phyloP scores from a whole-genome alignment of 2,888 invertebrate genomes.

The Macrosoma leucophasiata region DNA sequence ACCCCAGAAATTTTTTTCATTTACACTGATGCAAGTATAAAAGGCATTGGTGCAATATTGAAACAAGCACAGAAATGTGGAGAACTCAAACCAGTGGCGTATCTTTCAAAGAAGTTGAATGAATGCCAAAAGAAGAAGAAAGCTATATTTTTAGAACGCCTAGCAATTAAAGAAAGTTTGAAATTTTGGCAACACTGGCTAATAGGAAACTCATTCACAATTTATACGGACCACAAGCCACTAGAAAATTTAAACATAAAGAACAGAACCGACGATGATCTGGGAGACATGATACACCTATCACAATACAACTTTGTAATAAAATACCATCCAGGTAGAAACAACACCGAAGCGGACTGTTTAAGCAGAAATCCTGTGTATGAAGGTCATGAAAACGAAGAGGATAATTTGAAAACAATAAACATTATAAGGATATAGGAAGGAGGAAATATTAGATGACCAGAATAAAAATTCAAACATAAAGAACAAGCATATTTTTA shows the following conservation, averaged over 20 bases:
- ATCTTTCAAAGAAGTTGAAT: slow-evolving; percentile 17
- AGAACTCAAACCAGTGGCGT: slow-evolving; percentile 11
- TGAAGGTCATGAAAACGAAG: slow-evolving; percentile 12
- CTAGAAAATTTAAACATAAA: slow-evolving; percentile 19
- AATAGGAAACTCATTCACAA: slow-evolving; percentile 15
- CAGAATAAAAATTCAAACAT: slow-evolving; percentile 14
- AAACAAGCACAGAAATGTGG: slow-evolving; percentile 10
- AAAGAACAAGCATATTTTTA: slow-evolving; percentile 2
- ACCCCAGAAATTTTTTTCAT: too few species aligned
- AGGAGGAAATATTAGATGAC: slow-evolving; percentile 11
- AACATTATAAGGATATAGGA: slow-evolving; percentile 13
- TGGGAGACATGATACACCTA: slow-evolving; percentile 16
- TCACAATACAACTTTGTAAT: slow-evolving; percentile 17
- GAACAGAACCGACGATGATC: slow-evolving; percentile 17
- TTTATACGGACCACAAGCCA: slow-evolving; percentile 21
- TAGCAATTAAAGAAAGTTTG: slow-evolving; percentile 21
- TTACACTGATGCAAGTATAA: too few species aligned
- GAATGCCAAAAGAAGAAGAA: slow-evolving; percentile 14
- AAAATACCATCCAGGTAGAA: slow-evolving; percentile 17
- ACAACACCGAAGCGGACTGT: slow-evolving; percentile 18
- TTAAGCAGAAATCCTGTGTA: slow-evolving; percentile 15
- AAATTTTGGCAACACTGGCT: slow-evolving; percentile 27
- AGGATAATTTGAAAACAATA: slow-evolving; percentile 15
- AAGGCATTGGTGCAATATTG: slow-evolving; percentile 10
- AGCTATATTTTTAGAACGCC: slow-evolving; percentile 21